These are phyloP conservation scores for Anoncus sp. DNA, from an alignment of 2,888 invertebrate species.

Conservation along the genomic window DNA sequence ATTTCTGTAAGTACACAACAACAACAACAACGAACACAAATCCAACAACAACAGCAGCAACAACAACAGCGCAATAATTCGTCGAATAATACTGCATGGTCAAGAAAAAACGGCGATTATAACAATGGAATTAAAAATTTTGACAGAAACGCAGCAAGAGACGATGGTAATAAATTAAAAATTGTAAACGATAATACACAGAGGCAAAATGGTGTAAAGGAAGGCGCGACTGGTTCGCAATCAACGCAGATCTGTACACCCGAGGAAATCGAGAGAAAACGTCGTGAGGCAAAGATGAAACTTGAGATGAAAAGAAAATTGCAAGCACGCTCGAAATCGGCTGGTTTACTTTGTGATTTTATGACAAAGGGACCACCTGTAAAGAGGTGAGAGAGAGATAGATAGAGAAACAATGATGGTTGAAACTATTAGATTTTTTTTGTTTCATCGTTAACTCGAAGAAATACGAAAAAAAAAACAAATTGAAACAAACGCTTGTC, in stretches of 20 bases:
- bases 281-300: conserved; percentile 86
- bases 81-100: conserved; percentile 38
- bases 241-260: conserved; percentile 82
- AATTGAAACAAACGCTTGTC: no score
- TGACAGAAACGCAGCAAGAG: conserved; percentile 69
- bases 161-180: conserved; percentile 53
- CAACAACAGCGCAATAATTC: conserved; percentile 22
- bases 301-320: conserved; percentile 84
- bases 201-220: conserved; percentile 47
- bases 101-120: conserved; percentile 47
- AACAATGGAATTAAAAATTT: conserved; percentile 59
- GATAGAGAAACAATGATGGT: not conserved
- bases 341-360: conserved; percentile 21
- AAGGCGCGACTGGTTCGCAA: conserved; percentile 62
- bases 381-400: conserved; percentile 68
- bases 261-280: conserved; percentile 87
- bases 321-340: conserved; percentile 44
- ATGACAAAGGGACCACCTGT: conserved; percentile 50
- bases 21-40: conserved; percentile 27
- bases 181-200: conserved; percentile 42
- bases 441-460: not conserved
- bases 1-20: conserved; percentile 70
- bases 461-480: no score
- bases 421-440: conserved; percentile 3
- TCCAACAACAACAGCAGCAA: conserved; percentile 38